These are phyloP conservation scores for Gallinago paraguaiae DNA, from an alignment of 2,113 vertebrate genomes.

Conservation along the genomic window DNA sequence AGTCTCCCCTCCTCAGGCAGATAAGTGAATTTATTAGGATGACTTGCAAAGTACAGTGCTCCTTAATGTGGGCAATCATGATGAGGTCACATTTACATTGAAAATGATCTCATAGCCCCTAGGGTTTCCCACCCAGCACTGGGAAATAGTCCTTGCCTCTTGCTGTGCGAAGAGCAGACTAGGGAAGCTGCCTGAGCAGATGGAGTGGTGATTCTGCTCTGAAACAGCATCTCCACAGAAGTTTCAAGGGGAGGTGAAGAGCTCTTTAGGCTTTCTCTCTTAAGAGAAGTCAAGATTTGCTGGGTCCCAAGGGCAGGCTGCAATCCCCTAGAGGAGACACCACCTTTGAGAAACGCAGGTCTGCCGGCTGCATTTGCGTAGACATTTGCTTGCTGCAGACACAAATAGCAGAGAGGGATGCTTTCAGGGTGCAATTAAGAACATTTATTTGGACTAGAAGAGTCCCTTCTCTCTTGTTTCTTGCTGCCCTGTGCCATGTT, in stretches of 20 bases:
- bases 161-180: not conserved
- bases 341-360: slow-evolving; percentile 17
- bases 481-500: not conserved
- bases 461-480: not conserved
- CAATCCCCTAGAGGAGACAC: slow-evolving; percentile 31
- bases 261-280: slow-evolving; percentile 39
- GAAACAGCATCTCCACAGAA: not conserved
- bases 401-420: not conserved
- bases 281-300: slow-evolving; percentile 43
- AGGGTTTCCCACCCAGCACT: not conserved
- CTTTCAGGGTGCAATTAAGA: slow-evolving; percentile 65
- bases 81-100: slow-evolving; percentile 41
- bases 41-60: slow-evolving; percentile 32
- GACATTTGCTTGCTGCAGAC: not conserved
- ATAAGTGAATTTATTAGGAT: slow-evolving; percentile 40
- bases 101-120: slow-evolving; percentile 28
- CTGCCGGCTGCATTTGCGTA: not conserved
- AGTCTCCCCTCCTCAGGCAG: not conserved
- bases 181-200: not conserved
- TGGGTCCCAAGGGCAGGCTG: not conserved
- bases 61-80: not conserved
- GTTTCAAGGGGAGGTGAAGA: slow-evolving; percentile 17
- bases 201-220: not conserved
- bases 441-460: not conserved
- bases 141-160: not conserved